Evolutionary conservation across 23 tunicate species (phyloP).

Genomic region (Styela clava): DNA sequence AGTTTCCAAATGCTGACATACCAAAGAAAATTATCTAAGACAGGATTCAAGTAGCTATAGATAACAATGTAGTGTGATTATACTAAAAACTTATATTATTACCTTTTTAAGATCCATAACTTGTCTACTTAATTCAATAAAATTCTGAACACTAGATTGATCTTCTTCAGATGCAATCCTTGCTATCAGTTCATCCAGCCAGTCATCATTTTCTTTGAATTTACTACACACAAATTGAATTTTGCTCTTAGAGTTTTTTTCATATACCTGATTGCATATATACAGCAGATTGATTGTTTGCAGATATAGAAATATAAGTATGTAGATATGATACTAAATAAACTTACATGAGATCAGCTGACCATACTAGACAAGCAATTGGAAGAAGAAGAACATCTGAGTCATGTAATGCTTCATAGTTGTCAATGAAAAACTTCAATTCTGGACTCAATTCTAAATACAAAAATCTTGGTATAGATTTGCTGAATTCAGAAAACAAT

Average conservation of each 20-base stretch:
- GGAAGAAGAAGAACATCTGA: background rate
- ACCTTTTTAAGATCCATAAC: background rate
- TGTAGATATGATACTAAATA: too few species aligned
- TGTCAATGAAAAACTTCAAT: background rate
- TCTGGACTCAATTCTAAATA: background rate
- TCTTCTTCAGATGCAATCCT: background rate
- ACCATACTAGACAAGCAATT: background rate
- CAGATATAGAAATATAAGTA: too few species aligned
- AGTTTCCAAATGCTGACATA: too few species aligned
- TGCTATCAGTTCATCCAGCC: background rate
- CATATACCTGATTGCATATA: too few species aligned
- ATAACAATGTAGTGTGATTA: too few species aligned
- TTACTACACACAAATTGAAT: background rate
- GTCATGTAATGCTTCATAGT: background rate
- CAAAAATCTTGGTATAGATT: too few species aligned
- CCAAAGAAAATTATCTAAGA: too few species aligned
- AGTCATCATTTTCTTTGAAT: background rate
- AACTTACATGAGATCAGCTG: background rate
- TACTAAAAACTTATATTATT: too few species aligned
- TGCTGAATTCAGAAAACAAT: too few species aligned
- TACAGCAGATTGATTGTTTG: too few species aligned
- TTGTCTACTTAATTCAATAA: background rate
- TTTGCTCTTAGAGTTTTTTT: too few species aligned
- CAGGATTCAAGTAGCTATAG: too few species aligned
- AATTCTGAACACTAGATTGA: background rate